phyloP scores from a whole-genome alignment of 64 coral and sea anemone species.

The Acropora tenuis region DNA sequence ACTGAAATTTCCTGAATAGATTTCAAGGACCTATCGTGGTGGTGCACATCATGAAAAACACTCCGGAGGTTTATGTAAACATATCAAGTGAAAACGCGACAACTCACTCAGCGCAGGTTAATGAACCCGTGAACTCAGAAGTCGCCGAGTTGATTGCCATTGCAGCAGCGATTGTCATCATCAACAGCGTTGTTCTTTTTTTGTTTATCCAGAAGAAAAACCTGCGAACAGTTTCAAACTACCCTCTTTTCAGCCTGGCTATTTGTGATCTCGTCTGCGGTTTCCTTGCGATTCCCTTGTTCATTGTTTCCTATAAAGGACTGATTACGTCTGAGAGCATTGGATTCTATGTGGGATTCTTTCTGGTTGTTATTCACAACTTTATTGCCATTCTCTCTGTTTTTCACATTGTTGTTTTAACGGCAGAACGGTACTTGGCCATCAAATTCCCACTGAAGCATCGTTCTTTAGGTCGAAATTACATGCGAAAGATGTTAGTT shows the following conservation, averaged over 20 bases:
- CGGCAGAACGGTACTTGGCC: constrained; percentile 24
- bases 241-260: constrained; percentile 34
- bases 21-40: too few relatives aligned
- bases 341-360: constrained; percentile 23
- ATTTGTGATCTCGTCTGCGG: constrained; percentile 13
- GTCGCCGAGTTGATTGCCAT: constrained; percentile 11
- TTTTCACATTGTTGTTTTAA: constrained; percentile 17
- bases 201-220: background rate
- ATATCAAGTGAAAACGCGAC: background rate
- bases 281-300: constrained; percentile 1
- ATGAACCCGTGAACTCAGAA: background rate
- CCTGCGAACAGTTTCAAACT: constrained; percentile 37
- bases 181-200: constrained; percentile 30
- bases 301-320: background rate
- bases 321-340: background rate
- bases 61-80: background rate
- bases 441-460: constrained; percentile 38
- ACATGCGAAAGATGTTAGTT: background rate
- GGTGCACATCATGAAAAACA: background rate
- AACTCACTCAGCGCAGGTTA: too few relatives aligned
- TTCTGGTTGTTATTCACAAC: constrained; percentile 30
- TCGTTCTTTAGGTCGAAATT: background rate
- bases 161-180: constrained; percentile 9
- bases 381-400: constrained; percentile 24
- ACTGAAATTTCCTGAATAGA: too few relatives aligned